phyloP scores from a whole-genome alignment of 2,888 invertebrate genomes.

The Lochmaea crataegi region DNA sequence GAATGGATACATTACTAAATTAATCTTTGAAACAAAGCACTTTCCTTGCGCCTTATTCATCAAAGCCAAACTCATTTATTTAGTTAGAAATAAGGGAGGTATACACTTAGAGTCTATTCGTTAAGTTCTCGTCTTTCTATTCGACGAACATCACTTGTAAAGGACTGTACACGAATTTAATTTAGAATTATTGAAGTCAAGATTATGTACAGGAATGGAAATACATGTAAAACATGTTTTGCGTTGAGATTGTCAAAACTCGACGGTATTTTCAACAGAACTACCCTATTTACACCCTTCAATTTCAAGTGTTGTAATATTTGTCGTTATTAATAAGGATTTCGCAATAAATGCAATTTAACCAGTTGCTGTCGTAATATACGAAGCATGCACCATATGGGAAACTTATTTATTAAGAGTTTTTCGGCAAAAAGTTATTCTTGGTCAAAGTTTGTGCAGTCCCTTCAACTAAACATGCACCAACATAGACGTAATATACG shows the following conservation, averaged over 20 bases:
- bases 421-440: no score
- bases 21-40: constrained; percentile 65
- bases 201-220: constrained; percentile 14
- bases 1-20: constrained; percentile 65
- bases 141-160: constrained; percentile 54
- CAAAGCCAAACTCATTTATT: constrained; percentile 64
- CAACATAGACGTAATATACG: no score
- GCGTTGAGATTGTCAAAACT: constrained; percentile 1
- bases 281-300: background rate
- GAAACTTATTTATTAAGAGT: no score
- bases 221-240: constrained; percentile 3
- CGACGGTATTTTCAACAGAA: background rate
- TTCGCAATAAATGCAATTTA: no score
- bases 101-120: constrained; percentile 58
- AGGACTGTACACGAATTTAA: constrained; percentile 49
- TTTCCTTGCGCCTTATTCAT: constrained; percentile 63
- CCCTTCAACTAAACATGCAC: no score
- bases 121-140: constrained; percentile 53
- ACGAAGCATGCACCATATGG: no score
- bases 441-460: no score
- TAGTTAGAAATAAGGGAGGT: constrained; percentile 58
- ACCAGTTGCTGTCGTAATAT: no score
- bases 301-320: background rate
- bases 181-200: constrained; percentile 34
- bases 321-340: background rate